phyloP scores from a whole-genome alignment of 2,888 invertebrate species.

The Idaea aversata region DNA sequence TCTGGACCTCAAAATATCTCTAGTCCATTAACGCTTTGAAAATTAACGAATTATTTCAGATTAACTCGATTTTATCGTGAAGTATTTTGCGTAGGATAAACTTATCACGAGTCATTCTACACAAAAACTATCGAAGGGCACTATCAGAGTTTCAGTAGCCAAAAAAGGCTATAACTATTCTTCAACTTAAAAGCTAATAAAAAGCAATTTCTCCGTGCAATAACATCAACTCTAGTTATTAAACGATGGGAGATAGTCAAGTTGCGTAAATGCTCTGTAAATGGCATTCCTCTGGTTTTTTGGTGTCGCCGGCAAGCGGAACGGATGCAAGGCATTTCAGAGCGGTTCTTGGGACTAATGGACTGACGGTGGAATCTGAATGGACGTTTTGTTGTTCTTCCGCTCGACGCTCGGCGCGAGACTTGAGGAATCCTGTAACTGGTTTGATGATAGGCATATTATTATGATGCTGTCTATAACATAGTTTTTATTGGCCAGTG shows the following conservation, averaged over 20 bases:
- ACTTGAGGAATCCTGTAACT: constrained; percentile 1
- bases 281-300: constrained; percentile 72
- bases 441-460: background rate
- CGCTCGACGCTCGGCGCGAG: constrained; percentile 36
- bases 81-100: no score
- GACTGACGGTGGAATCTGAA: constrained; percentile 43
- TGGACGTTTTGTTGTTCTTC: constrained; percentile 16
- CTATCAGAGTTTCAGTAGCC: background rate
- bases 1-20: background rate
- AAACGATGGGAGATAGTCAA: background rate
- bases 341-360: constrained; percentile 51
- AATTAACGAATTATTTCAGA: background rate
- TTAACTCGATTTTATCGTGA: background rate
- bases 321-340: constrained; percentile 56
- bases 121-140: no score
- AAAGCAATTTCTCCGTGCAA: background rate
- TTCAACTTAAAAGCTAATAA: background rate
- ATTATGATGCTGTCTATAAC: background rate
- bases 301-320: constrained; percentile 56
- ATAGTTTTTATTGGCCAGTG: background rate
- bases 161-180: background rate
- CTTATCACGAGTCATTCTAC: no score
- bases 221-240: background rate
- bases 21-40: background rate
- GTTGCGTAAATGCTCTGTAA: constrained; percentile 37